A percentile compares a stretch with the other conserved stretches of the same genome.
These are phyloP conservation scores for Listronotus bonariensis DNA, from an alignment of 1,140 invertebrate genomes.

Conservation along the genomic window DNA sequence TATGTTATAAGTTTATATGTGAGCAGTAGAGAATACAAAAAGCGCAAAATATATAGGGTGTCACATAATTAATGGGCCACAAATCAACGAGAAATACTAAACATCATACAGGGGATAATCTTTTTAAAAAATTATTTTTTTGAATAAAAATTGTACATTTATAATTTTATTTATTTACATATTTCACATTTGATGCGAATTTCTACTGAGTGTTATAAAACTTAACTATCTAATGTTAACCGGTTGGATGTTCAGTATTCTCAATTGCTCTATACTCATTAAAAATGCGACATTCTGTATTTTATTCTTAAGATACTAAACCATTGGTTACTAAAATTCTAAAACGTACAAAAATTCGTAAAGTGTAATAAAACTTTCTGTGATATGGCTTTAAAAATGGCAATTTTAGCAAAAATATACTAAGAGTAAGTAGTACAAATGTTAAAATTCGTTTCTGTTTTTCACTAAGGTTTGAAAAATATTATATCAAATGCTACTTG, in stretches of 20 bases:
- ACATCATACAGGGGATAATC: too few species aligned
- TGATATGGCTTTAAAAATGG: conserved; percentile 45
- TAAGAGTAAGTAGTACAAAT: conserved; percentile 36
- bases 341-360: conserved; percentile 21
- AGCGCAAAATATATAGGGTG: conserved; percentile 6
- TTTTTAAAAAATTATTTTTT: too few species aligned
- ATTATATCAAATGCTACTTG: conserved; percentile 47
- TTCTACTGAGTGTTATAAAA: too few species aligned
- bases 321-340: conserved; percentile 10
- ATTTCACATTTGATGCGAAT: too few species aligned
- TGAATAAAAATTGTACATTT: too few species aligned
- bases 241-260: too few species aligned
- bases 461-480: conserved; percentile 48
- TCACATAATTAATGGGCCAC: not conserved
- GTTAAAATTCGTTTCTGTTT: conserved; percentile 39
- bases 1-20: conserved; percentile 25
- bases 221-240: too few species aligned
- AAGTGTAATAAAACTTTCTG: conserved; percentile 25
- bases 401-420: conserved; percentile 47
- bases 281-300: not conserved
- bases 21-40: conserved; percentile 26
- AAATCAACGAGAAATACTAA: not conserved
- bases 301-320: conserved; percentile 4
- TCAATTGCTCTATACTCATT: too few species aligned
- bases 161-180: too few species aligned